These are phyloP conservation scores for Carterocephalus palaemon DNA, from an alignment of 2,888 invertebrate species.

Conservation along the genomic window DNA sequence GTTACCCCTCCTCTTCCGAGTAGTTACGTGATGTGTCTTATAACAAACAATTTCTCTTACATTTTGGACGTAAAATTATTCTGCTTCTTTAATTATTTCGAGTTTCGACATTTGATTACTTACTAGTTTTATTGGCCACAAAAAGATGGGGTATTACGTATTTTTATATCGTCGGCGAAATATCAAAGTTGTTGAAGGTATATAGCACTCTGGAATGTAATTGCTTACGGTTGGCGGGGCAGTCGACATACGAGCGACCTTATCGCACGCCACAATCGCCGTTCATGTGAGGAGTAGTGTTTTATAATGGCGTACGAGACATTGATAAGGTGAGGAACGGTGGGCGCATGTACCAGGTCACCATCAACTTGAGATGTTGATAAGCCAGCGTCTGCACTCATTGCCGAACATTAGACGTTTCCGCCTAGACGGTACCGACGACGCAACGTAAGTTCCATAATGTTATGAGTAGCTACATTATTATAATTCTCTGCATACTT, in stretches of 20 bases:
- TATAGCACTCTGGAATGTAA: constrained; percentile 32
- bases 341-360: constrained; percentile 49
- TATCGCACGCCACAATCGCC: constrained; percentile 28
- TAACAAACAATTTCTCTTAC: neutral
- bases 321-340: constrained; percentile 17
- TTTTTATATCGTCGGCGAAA: constrained; percentile 55
- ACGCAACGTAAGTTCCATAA: constrained; percentile 40
- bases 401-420: constrained; percentile 61
- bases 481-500: constrained; percentile 33
- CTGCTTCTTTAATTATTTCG: neutral
- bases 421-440: constrained; percentile 50
- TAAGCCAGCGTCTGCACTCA: constrained; percentile 57
- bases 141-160: constrained; percentile 34
- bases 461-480: constrained; percentile 27
- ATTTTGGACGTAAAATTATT: neutral
- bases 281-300: constrained; percentile 21
- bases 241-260: constrained; percentile 23
- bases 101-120: neutral
- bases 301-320: constrained; percentile 27
- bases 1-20: constrained; percentile 21
- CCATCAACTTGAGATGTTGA: constrained; percentile 61
- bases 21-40: constrained; percentile 5
- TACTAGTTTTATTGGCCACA: no score
- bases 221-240: constrained; percentile 23
- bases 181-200: constrained; percentile 63